These are phyloP conservation scores for Fregetta grallaria DNA, from an alignment of 2,113 vertebrate species.

Conservation along the genomic window DNA sequence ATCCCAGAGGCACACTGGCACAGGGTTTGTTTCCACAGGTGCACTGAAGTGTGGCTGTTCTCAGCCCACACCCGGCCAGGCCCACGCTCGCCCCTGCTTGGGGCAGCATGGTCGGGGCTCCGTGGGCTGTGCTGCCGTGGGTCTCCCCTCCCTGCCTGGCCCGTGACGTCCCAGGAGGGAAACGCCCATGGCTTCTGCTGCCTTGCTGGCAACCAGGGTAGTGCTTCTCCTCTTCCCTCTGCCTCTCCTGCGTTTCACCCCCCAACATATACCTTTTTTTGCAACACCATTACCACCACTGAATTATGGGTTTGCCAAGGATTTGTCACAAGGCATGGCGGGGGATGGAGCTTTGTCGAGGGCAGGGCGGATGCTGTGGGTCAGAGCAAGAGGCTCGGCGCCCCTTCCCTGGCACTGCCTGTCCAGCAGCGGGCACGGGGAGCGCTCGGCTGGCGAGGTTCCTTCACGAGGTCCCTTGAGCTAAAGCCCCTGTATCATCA, in stretches of 20 bases:
- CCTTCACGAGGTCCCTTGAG: neutral
- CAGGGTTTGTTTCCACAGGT: neutral
- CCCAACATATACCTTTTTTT: neutral
- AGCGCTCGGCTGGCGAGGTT: neutral
- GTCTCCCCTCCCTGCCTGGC: neutral
- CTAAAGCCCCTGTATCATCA: neutral
- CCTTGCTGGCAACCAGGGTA: neutral
- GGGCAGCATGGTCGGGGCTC: neutral
- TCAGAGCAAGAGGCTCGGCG: neutral
- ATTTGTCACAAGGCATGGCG: neutral
- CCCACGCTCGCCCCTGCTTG: neutral
- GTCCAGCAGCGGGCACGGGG: fast-evolving
- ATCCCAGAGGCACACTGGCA: neutral
- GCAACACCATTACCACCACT: too few species aligned
- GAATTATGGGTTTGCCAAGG: neutral
- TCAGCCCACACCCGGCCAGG: neutral
- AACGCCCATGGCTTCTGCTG: neutral
- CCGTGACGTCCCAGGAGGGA: fast-evolving
- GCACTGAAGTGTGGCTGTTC: neutral
- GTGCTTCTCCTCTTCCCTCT: neutral
- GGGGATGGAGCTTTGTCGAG: neutral
- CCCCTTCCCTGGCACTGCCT: neutral
- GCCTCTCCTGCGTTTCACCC: neutral
- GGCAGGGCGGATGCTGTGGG: neutral
- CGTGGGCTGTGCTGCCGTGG: neutral